phyloP scores from a whole-genome alignment of 2,888 invertebrate genomes.

The Cheilosia vulpina region DNA sequence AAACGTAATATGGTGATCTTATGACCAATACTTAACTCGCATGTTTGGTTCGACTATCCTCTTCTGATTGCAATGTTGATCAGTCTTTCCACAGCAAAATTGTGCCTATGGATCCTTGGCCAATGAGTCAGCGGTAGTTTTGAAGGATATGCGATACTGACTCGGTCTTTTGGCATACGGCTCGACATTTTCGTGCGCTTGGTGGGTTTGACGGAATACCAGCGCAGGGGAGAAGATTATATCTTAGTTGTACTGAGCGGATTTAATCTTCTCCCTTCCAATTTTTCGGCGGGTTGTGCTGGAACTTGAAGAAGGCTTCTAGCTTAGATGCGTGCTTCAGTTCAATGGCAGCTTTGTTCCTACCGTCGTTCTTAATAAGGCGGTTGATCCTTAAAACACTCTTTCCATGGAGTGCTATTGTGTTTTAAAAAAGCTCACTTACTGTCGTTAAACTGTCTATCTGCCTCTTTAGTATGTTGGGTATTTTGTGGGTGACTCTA shows the following conservation, averaged over 20 bases:
- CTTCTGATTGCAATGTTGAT: not conserved
- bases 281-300: not conserved
- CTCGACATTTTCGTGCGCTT: not conserved
- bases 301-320: not conserved
- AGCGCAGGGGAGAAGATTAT: not conserved
- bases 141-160: not conserved
- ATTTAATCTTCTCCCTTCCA: slow-evolving; percentile 7
- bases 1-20: too few species aligned
- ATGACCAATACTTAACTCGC: too few species aligned
- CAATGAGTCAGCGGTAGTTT: not conserved
- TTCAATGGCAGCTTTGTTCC: not conserved
- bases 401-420: not conserved
- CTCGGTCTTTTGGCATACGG: slow-evolving; percentile 10
- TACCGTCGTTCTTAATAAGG: not conserved
- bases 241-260: not conserved
- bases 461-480: not conserved
- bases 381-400: not conserved
- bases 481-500: not conserved
- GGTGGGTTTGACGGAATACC: not conserved
- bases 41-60: slow-evolving; percentile 13
- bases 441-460: accelerated
- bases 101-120: not conserved
- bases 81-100: not conserved
- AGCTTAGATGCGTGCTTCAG: not conserved
- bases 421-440: not conserved